Base-by-base conservation (phyloP, 2,113 vertebrate genomes). In the Tylochromis polylepis region DNA sequence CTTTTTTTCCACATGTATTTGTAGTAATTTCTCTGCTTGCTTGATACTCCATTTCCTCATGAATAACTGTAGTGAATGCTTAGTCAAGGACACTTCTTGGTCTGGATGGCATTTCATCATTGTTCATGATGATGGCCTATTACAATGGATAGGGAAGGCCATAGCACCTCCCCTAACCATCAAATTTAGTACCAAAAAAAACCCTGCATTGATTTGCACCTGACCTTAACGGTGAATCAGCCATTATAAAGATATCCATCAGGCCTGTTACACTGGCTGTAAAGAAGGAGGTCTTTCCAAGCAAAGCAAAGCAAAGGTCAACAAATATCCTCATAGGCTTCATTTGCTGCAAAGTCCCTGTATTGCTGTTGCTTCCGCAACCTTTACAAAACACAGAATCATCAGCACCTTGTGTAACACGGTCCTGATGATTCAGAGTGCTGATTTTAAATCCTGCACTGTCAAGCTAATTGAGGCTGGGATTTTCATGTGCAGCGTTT, bases 221-320 rank as follows among this genome's bases (percentile, higher is more conserved):
- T 92, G 90, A 93, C 93, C 91, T 92, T 91, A 93, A 87, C 83
- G 81, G 85, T 92, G 83, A 94, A 80, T 91, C 88, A 91, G 91
- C 90, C 92, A 90, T 91, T 87, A 89, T 56, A 91, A 79, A 91
- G 93, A 94, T 93, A 95, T 93, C 92, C 91, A 93, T 95, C 92
- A 94, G n/a, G 29, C 81, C 46, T 89, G 92, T 94, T 94, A 95
- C 87, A 58, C 49, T 29, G 62, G 46, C 86, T 57, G 75, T 62
- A 89, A 82, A 87, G 87, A 93, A 90, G 72, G 84, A 92, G 89
- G 75, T 88, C 89, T 93, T 90, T 90, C 65, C 85, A 85, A 93
- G 90, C 87, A 93, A 80, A 81, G 90, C 82, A 95, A 95, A 95
- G 90, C 82, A 95, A 95, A 95, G 93, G 94, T 93, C 94, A 95